These are phyloP conservation scores for Leucophenga montana DNA, from an alignment of 2,888 invertebrate species.

Conservation along the genomic window DNA sequence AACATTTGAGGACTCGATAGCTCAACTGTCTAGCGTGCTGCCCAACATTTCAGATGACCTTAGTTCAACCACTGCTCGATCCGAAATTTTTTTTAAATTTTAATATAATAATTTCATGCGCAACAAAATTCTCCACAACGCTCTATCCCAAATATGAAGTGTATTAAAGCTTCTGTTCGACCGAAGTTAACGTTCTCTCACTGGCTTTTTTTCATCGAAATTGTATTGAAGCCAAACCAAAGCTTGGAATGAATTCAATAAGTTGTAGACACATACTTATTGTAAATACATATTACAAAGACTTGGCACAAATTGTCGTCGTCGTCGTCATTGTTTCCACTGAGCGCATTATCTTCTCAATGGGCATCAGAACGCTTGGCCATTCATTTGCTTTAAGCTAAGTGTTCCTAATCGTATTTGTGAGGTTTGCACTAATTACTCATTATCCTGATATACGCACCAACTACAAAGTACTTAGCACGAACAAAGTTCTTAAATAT, in stretches of 20 bases:
- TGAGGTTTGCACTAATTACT: constrained; percentile 63
- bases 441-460: constrained; percentile 57
- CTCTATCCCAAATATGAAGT: too few species aligned
- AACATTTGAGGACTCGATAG: too few species aligned
- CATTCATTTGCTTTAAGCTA: constrained; percentile 37
- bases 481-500: constrained; percentile 22
- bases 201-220: background rate
- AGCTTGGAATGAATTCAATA: background rate
- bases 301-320: constrained; percentile 42
- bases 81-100: too few species aligned
- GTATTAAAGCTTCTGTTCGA: too few species aligned
- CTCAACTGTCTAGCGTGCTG: too few species aligned
- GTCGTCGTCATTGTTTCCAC: constrained; percentile 24
- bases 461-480: constrained; percentile 20
- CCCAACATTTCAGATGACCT: too few species aligned
- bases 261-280: too few species aligned
- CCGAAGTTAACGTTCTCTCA: too few species aligned
- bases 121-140: too few species aligned
- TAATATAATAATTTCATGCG: too few species aligned
- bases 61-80: too few species aligned
- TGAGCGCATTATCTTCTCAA: constrained; percentile 36
- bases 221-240: constrained; percentile 3
- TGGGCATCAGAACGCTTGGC: constrained; percentile 25
- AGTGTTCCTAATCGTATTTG: constrained; percentile 46
- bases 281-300: too few species aligned